phyloP scores from a whole-genome alignment of 1,140 invertebrate genomes.

The Penaeus vannamei region DNA sequence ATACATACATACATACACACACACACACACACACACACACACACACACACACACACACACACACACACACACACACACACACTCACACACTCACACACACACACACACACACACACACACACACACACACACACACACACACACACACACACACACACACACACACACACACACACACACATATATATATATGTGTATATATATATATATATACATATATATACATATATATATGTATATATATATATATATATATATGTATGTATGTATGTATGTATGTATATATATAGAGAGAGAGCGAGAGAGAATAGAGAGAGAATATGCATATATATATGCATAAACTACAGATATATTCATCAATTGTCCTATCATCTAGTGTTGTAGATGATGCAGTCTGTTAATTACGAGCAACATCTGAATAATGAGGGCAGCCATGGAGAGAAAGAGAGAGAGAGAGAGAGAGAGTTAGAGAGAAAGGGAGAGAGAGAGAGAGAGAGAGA shows the following conservation, averaged over 20 bases:
- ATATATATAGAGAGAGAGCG: too few species aligned
- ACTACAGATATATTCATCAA: too few species aligned
- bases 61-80: neutral
- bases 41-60: neutral
- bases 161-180: neutral
- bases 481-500: too few species aligned
- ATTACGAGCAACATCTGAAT: too few species aligned
- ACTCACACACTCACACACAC: conserved; percentile 8
- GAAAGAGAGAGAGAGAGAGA: too few species aligned
- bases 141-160: neutral
- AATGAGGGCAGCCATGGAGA: too few species aligned
- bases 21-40: neutral
- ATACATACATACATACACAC: conserved; percentile 1
- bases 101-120: neutral
- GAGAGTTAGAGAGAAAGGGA: too few species aligned
- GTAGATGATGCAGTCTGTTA: too few species aligned
- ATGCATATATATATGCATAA: too few species aligned
- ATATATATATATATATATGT: neutral
- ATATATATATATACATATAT: neutral
- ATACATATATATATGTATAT: neutral
- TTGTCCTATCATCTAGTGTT: too few species aligned
- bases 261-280: neutral
- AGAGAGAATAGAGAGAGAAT: too few species aligned
- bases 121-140: conserved; percentile 1
- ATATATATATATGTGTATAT: neutral